phyloP scores from a whole-genome alignment of 2,113 vertebrate species.

The Elephantulus edwardii region DNA sequence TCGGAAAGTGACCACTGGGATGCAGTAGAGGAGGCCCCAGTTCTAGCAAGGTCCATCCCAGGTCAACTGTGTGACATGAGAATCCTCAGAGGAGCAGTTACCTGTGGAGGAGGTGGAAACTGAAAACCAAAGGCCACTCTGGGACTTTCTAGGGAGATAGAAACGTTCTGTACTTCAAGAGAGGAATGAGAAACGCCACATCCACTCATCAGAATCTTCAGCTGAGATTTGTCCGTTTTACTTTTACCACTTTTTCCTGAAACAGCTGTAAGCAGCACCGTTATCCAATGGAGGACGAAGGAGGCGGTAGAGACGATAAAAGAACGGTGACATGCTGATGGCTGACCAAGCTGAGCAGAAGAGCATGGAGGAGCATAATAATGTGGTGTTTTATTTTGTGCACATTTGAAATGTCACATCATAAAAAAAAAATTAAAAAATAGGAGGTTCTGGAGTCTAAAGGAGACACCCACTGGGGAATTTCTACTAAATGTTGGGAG shows the following conservation, averaged over 20 bases:
- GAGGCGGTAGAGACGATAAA: background rate
- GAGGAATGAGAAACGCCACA: rapidly evolving
- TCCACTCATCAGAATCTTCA: background rate
- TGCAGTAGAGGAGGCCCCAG: background rate
- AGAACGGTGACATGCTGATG: rapidly evolving
- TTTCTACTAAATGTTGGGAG: background rate
- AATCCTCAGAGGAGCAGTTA: background rate
- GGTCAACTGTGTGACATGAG: background rate
- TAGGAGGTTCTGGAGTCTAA: background rate
- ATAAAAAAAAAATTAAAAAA: background rate
- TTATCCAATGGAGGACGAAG: background rate
- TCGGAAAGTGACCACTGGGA: background rate
- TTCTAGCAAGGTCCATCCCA: background rate
- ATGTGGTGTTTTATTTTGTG: background rate
- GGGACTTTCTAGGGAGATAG: background rate
- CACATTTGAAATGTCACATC: background rate
- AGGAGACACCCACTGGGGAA: background rate
- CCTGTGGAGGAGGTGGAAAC: background rate
- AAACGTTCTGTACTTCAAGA: background rate
- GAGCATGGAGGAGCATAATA: background rate
- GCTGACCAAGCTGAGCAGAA: background rate
- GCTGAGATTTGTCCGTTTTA: background rate
- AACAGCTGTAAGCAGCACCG: background rate
- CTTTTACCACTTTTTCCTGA: background rate
- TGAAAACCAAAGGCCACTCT: background rate